These are phyloP conservation scores for Salminus brasiliensis DNA, from an alignment of 2,113 vertebrate genomes.

Conservation along the genomic window DNA sequence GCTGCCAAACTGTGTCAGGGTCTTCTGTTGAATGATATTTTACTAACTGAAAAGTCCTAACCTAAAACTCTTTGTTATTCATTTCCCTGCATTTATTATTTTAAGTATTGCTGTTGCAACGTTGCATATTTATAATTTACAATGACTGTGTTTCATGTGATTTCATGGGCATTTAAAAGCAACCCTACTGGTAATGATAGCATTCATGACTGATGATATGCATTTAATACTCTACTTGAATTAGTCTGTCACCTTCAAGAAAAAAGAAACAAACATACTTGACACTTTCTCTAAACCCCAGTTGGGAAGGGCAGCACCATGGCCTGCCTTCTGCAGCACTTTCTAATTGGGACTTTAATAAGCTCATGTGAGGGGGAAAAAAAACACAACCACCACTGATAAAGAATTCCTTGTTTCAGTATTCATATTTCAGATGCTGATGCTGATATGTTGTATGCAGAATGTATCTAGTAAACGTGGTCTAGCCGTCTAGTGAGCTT, in stretches of 20 bases:
- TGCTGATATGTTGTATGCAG: conserved; percentile 12
- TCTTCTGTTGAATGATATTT: conserved; percentile 52
- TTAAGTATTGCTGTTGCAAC: conserved; percentile 38
- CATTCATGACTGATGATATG: conserved; percentile 49
- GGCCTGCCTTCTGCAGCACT: not conserved
- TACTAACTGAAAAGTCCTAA: conserved; percentile 40
- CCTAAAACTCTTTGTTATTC: conserved; percentile 21
- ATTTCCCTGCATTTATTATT: conserved; percentile 41
- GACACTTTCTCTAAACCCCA: conserved; percentile 20
- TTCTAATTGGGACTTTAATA: not conserved
- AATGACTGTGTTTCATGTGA: conserved; percentile 38
- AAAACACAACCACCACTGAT: conserved; percentile 52
- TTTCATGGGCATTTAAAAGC: conserved; percentile 63
- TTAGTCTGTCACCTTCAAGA: conserved; percentile 45
- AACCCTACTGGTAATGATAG: conserved; percentile 38
- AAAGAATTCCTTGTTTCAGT: conserved; percentile 32
- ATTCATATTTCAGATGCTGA: conserved; percentile 17
- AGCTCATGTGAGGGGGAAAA: not conserved
- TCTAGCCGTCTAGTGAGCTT: conserved; percentile 24
- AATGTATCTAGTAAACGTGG: conserved; percentile 25
- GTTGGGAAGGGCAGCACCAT: not conserved
- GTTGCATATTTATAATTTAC: conserved; percentile 47
- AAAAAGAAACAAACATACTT: conserved; percentile 45
- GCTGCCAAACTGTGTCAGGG: conserved; percentile 42
- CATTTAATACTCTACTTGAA: conserved; percentile 71